Conservation (phyloP, 2,888 invertebrate species). For the Pollenia griseotomentosa region DNA sequence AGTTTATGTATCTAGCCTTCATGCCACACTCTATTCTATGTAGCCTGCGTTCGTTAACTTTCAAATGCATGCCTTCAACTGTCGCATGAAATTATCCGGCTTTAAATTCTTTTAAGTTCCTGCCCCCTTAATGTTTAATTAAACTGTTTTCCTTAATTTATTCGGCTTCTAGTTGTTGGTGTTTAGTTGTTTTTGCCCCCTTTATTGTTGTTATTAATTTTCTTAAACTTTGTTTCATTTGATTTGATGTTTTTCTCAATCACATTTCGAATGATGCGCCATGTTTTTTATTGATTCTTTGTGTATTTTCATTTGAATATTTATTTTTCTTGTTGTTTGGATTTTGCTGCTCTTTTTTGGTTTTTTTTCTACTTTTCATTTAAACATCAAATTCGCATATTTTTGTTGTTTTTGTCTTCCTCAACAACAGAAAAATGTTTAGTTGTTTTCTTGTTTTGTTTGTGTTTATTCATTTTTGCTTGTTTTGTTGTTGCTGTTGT, state of each 20-base stretch:
- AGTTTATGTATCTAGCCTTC: no score
- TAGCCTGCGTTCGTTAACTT: no score
- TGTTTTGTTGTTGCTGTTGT: background rate
- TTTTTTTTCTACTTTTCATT: background rate
- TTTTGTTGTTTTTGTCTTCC: conserved; percentile 42
- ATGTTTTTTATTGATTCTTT: background rate
- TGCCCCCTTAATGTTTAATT: background rate
- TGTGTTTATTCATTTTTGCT: conserved; percentile 28
- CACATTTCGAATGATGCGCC: conserved; percentile 16
- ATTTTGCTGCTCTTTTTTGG: conserved; percentile 15
- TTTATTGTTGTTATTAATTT: background rate
- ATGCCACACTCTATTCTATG: no score
- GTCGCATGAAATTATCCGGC: background rate
- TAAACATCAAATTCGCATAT: conserved; percentile 22
- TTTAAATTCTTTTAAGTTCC: background rate
- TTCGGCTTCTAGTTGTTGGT: background rate
- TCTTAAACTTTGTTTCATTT: conserved; percentile 19
- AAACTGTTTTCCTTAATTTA: background rate
- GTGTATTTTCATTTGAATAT: conserved; percentile 42
- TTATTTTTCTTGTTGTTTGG: conserved; percentile 26
- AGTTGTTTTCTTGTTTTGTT: background rate
- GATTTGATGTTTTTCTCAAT: conserved; percentile 3
- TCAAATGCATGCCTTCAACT: no score
- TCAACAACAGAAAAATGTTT: conserved; percentile 39
- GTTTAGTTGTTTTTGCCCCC: background rate